Evolutionary conservation across 2,113 vertebrate species (phyloP).

Genomic region (Saccopteryx leptura): DNA sequence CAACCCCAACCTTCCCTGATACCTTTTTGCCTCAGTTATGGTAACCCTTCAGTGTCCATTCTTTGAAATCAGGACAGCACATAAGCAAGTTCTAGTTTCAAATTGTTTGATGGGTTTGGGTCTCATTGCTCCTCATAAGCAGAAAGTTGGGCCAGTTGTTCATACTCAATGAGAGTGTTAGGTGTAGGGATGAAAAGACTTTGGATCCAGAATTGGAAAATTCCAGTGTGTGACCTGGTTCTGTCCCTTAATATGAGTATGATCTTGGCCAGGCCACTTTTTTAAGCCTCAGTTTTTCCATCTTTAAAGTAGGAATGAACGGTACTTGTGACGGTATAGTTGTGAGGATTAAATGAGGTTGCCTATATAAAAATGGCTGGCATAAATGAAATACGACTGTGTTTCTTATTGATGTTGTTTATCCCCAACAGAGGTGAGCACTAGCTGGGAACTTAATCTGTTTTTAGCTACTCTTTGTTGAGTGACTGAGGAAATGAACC

Average conservation of each 20-base stretch:
- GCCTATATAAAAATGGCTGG: not conserved
- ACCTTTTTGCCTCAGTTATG: not conserved
- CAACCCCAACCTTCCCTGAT: not conserved
- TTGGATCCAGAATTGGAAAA: not conserved
- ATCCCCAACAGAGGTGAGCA: not conserved
- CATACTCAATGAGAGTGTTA: not conserved
- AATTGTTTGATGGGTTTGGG: not conserved
- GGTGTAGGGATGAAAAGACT: not conserved
- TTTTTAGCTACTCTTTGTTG: conserved; percentile 56
- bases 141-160: not conserved
- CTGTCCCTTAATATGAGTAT: not conserved
- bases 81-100: not conserved
- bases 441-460: not conserved
- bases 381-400: not conserved
- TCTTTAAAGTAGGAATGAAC: conserved; percentile 41
- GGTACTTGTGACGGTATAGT: not conserved
- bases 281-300: not conserved
- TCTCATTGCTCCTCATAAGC: not conserved
- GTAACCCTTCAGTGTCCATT: not conserved
- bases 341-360: not conserved
- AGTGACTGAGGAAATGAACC: conserved; percentile 69
- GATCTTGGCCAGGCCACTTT: not conserved
- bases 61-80: not conserved
- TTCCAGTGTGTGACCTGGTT: not conserved
- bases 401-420: not conserved